A percentile compares a stretch with the other conserved stretches of the same genome.
Conservation (phyloP, 1,140 invertebrate genomes). For the Epicauta chinensis region DNA sequence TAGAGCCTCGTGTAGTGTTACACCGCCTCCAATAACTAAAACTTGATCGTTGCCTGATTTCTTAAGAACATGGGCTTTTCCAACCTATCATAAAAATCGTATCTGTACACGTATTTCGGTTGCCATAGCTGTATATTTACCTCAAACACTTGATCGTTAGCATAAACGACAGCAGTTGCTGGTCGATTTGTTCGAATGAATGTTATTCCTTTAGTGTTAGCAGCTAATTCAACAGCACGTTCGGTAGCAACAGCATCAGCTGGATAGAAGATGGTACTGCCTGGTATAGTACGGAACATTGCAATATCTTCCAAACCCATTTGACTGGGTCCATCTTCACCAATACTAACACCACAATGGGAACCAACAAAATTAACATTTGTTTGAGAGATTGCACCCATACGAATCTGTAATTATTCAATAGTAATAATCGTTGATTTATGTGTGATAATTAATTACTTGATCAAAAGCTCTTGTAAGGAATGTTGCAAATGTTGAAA, state of each 20-base stretch:
- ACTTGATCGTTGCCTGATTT: slow-evolving; percentile 69
- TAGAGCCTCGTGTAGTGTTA: slow-evolving; percentile 89
- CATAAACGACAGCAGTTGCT: slow-evolving; percentile 81
- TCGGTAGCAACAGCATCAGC: slow-evolving; percentile 92
- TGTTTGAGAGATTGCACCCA: slow-evolving; percentile 98
- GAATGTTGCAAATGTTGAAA: slow-evolving; percentile 97
- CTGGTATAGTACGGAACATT: slow-evolving; percentile 89
- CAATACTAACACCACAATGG: slow-evolving; percentile 93
- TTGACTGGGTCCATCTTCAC: slow-evolving; percentile 98
- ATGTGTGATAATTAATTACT: slow-evolving; percentile 43
- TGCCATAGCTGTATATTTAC: slow-evolving; percentile 44
- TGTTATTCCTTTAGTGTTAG: slow-evolving; percentile 91
- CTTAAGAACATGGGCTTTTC: slow-evolving; percentile 74
- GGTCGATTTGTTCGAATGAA: slow-evolving; percentile 95
- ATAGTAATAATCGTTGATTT: neutral
- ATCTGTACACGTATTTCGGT: neutral
- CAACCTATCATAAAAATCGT: slow-evolving; percentile 46
- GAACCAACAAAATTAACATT: slow-evolving; percentile 95
- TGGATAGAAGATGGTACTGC: slow-evolving; percentile 94
- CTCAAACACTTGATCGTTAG: slow-evolving; percentile 77
- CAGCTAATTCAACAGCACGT: slow-evolving; percentile 89
- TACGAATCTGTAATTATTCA: slow-evolving; percentile 69
- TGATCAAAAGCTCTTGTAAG: slow-evolving; percentile 95
- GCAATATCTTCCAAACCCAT: slow-evolving; percentile 98
- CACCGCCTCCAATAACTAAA: slow-evolving; percentile 84